Base-by-base conservation (phyloP, 1,140 invertebrate genomes). In the Callitettix versicolor region DNA sequence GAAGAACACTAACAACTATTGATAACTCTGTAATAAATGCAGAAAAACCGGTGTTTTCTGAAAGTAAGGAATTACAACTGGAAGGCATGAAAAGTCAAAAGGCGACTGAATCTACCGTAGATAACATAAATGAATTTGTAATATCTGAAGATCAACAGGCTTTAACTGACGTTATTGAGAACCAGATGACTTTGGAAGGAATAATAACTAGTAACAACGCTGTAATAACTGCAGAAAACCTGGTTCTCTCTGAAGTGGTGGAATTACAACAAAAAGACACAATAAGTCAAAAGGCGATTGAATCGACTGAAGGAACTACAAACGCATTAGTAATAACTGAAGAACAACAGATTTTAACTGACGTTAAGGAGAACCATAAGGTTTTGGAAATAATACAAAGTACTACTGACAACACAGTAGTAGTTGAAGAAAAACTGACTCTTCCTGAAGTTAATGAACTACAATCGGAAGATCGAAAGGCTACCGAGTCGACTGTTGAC, bases 341-440 rank as follows among this genome's bases (percentile, higher is more conserved):
- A n/a, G n/a, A 52, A 14, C 14, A 6, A 40, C 3, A 40, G 44
- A 34, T 1, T 24, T 56, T 56, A 43, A 24, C n/a, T 43, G 51
- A 36, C 42, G 30, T 43, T 9, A 36, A 43, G 15, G 40, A 43
- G 30, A 42, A 2, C 4, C 5, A 4, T 1, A 34, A 34, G 9
- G 26, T 9, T 30, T 30, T 30, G 9, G 26, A 30, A 30, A 30
- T n/a, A 11, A 34, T 1, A 17, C 30, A 50, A 36, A 40, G 4
- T 40, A 14, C 3, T 14, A 3, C 4, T 14, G 38, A 40, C 3
- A 14, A 40, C 3, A 40, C 38, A 5, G 38, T 17, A 40, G 17
- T 40, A 40, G 3, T 14, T 40, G 17, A 3, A 40, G 38, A 40
- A 40, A 3, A 40, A 14, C 12, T 6, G 12, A 40, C 14, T 40